phyloP scores from a whole-genome alignment of 2,888 invertebrate species.

The Netelia fuscicornis region DNA sequence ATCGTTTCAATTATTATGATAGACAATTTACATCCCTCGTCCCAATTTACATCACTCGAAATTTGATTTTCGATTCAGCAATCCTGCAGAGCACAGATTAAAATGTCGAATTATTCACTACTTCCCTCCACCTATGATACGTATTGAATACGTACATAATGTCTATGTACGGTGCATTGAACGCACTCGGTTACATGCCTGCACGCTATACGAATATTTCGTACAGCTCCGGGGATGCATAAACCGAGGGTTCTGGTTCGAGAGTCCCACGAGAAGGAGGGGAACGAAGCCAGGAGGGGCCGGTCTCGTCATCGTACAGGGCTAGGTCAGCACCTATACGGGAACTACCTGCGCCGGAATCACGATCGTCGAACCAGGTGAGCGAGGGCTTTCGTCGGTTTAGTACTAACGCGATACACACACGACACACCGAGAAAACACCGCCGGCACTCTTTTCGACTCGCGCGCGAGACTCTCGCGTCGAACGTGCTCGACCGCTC shows the following conservation, averaged over 20 bases:
- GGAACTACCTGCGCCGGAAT: conserved; percentile 58
- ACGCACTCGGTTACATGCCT: neutral
- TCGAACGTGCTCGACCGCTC: conserved; percentile 52
- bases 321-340: conserved; percentile 65
- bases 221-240: neutral
- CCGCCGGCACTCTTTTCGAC: neutral
- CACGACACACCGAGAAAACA: conserved; percentile 1
- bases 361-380: conserved; percentile 57
- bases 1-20: too few species aligned
- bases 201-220: neutral
- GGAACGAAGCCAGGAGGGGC: conserved; percentile 11
- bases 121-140: too few species aligned
- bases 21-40: too few species aligned
- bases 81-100: too few species aligned
- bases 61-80: too few species aligned
- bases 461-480: conserved; percentile 9
- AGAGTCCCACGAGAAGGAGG: neutral
- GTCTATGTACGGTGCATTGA: neutral
- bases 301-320: conserved; percentile 33
- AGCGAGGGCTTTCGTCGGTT: conserved; percentile 38
- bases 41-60: too few species aligned
- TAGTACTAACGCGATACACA: conserved; percentile 27
- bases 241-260: neutral
- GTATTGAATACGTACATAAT: neutral
- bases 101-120: too few species aligned